phyloP scores from a whole-genome alignment of 64 coral and sea anemone genomes.

The Stichodactyla helianthus region DNA sequence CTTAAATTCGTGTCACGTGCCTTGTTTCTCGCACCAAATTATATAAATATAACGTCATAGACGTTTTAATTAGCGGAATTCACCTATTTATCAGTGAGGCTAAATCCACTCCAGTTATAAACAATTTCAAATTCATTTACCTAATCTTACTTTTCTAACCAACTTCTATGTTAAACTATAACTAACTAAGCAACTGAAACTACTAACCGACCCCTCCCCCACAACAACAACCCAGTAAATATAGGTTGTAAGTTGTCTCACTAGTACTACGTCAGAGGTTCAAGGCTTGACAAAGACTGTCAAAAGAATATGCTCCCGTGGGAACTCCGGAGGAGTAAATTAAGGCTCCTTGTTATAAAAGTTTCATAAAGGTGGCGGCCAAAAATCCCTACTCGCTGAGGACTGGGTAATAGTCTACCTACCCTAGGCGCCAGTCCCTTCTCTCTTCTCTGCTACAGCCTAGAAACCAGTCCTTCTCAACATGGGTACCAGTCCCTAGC shows the following conservation, averaged over 20 bases:
- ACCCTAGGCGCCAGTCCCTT: background rate
- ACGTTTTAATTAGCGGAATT: background rate
- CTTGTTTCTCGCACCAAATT: background rate
- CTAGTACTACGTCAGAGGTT: too few species aligned
- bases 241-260: too few species aligned
- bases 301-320: background rate
- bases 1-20: background rate
- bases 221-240: background rate
- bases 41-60: slow-evolving; percentile 4
- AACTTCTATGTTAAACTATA: background rate
- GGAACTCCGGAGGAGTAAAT: background rate
- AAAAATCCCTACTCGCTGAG: background rate
- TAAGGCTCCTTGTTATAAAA: background rate
- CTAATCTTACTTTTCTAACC: background rate
- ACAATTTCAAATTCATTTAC: too few species aligned
- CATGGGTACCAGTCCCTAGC: background rate
- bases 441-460: background rate
- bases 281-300: background rate
- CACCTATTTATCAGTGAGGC: background rate
- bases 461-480: background rate
- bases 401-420: background rate
- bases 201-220: background rate
- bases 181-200: background rate
- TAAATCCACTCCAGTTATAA: too few species aligned
- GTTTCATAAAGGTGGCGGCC: background rate